Evolutionary conservation across 92 coral and sea anemone genomes (phyloP), one percentile per base, ranked within the genome.

Genomic region (Parazoanthus swiftii): DNA sequence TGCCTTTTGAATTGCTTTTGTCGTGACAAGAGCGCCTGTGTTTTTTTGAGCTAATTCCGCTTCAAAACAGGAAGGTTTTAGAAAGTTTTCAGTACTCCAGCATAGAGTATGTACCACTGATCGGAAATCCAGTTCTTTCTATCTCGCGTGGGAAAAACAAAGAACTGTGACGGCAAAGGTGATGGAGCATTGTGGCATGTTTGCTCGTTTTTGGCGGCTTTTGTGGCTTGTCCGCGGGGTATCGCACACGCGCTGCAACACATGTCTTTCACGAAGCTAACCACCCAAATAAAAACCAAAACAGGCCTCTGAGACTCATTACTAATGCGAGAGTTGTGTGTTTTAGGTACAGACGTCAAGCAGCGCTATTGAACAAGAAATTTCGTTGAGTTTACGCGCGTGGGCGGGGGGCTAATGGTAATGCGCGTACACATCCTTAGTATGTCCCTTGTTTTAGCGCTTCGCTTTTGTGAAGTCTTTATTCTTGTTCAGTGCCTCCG

Each of bases 61-160:
- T 43, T 46, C 87, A 84, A 70, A 84, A 84, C 87, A 84, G 87
- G 87, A 84, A 82, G 77, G 77, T 82, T 68, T 82, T 15, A 13
- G 43, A 68, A 73, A 72, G 67, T 72, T 84, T 84, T 84, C 79
- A 70, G 87, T 71, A 46, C 87, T 84, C 42, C 87, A 48, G 36
- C 87, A 46, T 71, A 84, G 87, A 84, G 87, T 84, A 18, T 48
- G 77, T 84, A 68, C 59, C 87, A 84, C 63, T 72, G 63, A 84
- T 84, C 87, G 87, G 87, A 84, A 84, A 71, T 84, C 87, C 46
- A 71, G 75, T 70, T 72, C 63, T 70, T 84, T 70, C 78, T 71
- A 46, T 37, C 43, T 84, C 77, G 87, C 87, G 87, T 84, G 87
- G 87, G 79, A 84, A 26, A 84, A 71, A 84, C 87, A 84, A 84